Evolutionary conservation across 2,888 invertebrate species (phyloP).

Genomic region (Drosophila hamatofila): DNA sequence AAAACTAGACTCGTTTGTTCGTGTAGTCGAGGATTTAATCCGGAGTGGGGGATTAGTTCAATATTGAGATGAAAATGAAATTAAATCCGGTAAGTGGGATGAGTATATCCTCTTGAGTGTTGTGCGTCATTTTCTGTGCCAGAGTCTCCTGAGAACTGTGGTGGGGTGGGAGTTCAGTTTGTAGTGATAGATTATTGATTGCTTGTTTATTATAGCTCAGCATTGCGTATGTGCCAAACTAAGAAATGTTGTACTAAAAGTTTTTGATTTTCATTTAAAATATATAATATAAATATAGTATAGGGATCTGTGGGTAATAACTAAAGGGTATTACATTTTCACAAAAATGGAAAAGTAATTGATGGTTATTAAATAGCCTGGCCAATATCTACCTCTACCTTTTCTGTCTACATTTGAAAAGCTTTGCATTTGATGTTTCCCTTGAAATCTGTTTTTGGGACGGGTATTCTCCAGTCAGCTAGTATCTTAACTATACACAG

Average conservation of each 20-base stretch:
- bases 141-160: background rate
- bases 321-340: background rate
- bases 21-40: background rate
- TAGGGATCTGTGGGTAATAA: no score
- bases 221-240: no score
- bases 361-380: background rate
- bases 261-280: no score
- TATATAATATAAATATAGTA: no score
- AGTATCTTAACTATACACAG: background rate
- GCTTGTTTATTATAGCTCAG: background rate
- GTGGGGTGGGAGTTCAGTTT: background rate
- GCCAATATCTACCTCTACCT: background rate
- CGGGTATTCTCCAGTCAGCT: background rate
- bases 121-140: background rate
- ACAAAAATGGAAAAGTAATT: background rate
- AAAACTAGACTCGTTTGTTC: background rate
- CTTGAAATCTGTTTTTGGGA: background rate
- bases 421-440: background rate
- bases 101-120: background rate
- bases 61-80: background rate
- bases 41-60: background rate
- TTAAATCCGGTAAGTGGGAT: background rate
- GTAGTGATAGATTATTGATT: background rate
- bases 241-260: no score
- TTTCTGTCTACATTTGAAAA: background rate